Evolutionary conservation across 2,797 vertebrate species (phyloP).

Genomic region (Sebastes dallii): DNA sequence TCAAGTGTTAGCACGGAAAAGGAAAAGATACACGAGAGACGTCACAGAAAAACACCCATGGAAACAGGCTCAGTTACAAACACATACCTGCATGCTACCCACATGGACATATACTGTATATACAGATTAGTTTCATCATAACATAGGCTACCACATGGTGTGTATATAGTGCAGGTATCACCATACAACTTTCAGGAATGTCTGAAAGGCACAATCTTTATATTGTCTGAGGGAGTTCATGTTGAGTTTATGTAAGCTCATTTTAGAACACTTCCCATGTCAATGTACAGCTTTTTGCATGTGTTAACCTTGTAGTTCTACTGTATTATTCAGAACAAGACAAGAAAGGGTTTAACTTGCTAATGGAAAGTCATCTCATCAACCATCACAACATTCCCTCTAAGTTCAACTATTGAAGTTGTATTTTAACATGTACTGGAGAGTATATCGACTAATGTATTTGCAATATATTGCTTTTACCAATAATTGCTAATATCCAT

Average conservation of each 20-base stretch:
- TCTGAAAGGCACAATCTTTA: neutral
- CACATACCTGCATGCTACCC: neutral
- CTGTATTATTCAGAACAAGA: neutral
- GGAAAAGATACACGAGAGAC: slow-evolving; percentile 37
- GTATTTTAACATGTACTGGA: neutral
- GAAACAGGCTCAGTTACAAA: neutral
- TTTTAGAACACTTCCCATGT: neutral
- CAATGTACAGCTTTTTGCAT: neutral
- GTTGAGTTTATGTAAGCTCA: neutral
- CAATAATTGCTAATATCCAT: neutral
- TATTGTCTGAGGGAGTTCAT: neutral
- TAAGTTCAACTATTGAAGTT: neutral
- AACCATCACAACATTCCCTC: neutral
- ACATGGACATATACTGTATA: neutral
- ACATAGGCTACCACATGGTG: neutral
- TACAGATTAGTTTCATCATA: neutral
- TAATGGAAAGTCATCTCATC: neutral
- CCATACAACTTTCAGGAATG: neutral
- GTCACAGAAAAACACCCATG: slow-evolving; percentile 1
- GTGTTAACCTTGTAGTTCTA: neutral
- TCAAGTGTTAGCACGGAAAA: slow-evolving; percentile 39
- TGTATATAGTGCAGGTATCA: neutral
- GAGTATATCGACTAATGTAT: neutral
- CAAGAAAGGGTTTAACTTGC: neutral
- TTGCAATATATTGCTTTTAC: neutral